Evolutionary conservation across 2,113 vertebrate genomes (phyloP).

Genomic region (Pelvicachromis taeniatus): DNA sequence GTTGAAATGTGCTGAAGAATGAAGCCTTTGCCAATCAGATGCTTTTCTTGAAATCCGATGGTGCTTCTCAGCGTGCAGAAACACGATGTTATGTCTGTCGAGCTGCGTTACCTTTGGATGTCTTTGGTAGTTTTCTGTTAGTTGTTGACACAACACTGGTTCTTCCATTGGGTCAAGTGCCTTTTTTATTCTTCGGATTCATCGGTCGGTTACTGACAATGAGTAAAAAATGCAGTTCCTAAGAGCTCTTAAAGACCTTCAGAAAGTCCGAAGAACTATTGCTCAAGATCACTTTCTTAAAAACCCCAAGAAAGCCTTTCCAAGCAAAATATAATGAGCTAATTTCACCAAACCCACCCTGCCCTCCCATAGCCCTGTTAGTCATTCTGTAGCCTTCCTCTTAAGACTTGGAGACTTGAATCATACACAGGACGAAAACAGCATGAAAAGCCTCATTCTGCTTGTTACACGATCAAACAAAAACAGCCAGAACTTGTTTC

Average conservation of each 20-base stretch:
- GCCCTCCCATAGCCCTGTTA: accelerated
- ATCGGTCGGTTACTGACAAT: background rate
- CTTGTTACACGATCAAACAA: background rate
- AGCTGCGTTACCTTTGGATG: too few species aligned
- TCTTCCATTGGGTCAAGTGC: background rate
- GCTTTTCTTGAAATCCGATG: background rate
- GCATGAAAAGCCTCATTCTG: background rate
- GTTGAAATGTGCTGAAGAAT: background rate
- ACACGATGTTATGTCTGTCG: background rate
- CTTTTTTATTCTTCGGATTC: background rate
- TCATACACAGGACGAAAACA: background rate
- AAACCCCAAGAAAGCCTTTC: background rate
- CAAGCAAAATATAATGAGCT: background rate
- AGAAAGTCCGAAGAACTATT: background rate
- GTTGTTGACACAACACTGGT: background rate
- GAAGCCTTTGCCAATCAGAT: background rate
- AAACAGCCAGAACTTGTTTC: background rate
- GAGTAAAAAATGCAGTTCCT: background rate
- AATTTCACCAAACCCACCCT: background rate
- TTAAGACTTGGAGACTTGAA: background rate
- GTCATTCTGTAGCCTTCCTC: background rate
- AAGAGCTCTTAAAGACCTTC: background rate
- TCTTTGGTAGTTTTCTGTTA: background rate
- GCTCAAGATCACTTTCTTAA: background rate
- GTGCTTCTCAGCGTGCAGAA: background rate